phyloP scores from a whole-genome alignment of 2,888 invertebrate genomes.

The Cetonia aurata region DNA sequence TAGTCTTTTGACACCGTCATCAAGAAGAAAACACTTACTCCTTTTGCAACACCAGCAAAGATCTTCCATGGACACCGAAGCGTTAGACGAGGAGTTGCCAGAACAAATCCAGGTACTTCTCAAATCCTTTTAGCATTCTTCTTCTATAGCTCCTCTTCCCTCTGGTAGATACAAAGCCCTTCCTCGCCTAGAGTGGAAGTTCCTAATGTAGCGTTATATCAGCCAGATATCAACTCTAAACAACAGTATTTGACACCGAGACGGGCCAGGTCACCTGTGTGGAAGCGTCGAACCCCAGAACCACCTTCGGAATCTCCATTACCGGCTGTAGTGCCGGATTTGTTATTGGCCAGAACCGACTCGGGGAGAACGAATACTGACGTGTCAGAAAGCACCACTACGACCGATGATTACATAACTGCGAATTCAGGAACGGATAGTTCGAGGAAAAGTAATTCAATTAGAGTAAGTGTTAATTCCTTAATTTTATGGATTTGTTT shows the following conservation, averaged over 20 bases:
- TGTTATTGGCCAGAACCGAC: conserved; percentile 77
- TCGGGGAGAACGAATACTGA: conserved; percentile 82
- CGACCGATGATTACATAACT: conserved; percentile 89
- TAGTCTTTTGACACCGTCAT: conserved; percentile 81
- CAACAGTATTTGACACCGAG: conserved; percentile 55
- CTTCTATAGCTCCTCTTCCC: neutral
- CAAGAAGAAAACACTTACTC: conserved; percentile 81
- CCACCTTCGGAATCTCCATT: conserved; percentile 62
- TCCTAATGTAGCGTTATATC: conserved; percentile 50
- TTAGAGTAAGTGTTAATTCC: conserved; percentile 70
- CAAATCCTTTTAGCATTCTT: neutral
- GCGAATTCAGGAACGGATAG: conserved; percentile 80
- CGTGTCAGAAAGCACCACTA: conserved; percentile 87
- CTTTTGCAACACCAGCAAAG: conserved; percentile 87
- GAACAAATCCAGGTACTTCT: conserved; percentile 71
- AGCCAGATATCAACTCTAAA: conserved; percentile 49
- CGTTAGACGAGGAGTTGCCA: conserved; percentile 78
- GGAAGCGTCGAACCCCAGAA: conserved; percentile 51
- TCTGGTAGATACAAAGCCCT: conserved; percentile 49
- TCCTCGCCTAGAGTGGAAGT: conserved; percentile 47
- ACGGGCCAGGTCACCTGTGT: conserved; percentile 52
- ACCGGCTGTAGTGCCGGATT: conserved; percentile 63
- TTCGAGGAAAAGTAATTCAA: conserved; percentile 75
- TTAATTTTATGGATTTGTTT: neutral
- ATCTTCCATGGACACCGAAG: conserved; percentile 88